Evolutionary conservation across 2,888 invertebrate genomes (phyloP).

Genomic region (Aquatica leii): DNA sequence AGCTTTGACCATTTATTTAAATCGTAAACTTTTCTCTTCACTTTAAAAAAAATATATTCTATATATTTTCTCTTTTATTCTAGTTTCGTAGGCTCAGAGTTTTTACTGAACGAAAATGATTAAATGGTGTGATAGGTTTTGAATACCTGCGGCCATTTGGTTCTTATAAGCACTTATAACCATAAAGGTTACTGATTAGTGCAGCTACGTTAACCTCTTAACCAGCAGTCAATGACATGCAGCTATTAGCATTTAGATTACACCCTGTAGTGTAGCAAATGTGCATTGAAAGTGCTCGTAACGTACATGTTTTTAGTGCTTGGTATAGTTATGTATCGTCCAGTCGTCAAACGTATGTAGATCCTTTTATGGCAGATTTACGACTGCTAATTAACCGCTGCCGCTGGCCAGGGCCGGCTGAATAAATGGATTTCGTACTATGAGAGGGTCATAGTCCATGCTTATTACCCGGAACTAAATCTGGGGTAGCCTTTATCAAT

Average conservation of each 20-base stretch:
- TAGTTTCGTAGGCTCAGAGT: too few species aligned
- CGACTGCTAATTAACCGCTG: constrained; percentile 57
- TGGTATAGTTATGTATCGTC: constrained; percentile 47
- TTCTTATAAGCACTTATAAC: constrained; percentile 17
- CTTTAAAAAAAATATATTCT: too few species aligned
- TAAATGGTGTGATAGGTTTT: too few species aligned
- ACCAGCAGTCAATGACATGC: constrained; percentile 52
- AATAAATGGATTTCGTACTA: constrained; percentile 39
- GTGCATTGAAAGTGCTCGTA: constrained; percentile 48
- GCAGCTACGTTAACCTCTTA: constrained; percentile 58
- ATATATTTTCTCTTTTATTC: too few species aligned
- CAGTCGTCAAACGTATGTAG: constrained; percentile 45
- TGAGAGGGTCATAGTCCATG: constrained; percentile 48
- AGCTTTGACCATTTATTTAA: constrained; percentile 7
- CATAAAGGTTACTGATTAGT: constrained; percentile 49
- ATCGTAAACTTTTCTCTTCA: neutral
- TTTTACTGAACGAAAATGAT: too few species aligned
- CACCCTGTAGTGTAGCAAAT: constrained; percentile 57
- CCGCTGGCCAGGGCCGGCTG: constrained; percentile 42
- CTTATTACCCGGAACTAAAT: constrained; percentile 62
- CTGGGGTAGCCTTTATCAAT: constrained; percentile 51
- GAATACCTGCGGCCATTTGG: constrained; percentile 10
- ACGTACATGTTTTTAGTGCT: constrained; percentile 53
- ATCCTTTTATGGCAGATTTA: constrained; percentile 56
- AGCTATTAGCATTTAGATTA: constrained; percentile 61